Conservation (phyloP, 2,113 vertebrate genomes). For the Lanius ludovicianus region DNA sequence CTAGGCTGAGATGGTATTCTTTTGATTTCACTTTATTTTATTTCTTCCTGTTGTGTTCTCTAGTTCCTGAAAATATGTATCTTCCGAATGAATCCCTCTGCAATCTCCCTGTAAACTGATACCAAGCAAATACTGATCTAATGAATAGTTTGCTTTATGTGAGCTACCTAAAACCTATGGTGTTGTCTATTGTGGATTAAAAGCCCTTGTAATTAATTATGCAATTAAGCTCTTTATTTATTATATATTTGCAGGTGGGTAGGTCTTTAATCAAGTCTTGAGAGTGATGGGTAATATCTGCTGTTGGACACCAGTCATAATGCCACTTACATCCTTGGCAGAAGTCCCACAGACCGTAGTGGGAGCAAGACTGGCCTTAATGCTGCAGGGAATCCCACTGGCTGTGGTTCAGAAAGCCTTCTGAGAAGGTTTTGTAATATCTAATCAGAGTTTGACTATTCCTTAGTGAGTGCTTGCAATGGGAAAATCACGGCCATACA, state of each 20-base stretch:
- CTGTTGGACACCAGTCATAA: slow-evolving; percentile 44
- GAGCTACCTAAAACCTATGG: slow-evolving; percentile 65
- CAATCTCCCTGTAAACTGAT: background rate
- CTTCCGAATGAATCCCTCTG: background rate
- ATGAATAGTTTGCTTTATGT: background rate
- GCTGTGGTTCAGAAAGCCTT: slow-evolving; percentile 60
- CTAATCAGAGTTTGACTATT: slow-evolving; percentile 37
- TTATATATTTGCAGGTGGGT: slow-evolving; percentile 50
- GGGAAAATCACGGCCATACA: background rate
- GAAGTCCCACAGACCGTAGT: slow-evolving; percentile 25
- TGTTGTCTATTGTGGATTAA: slow-evolving; percentile 40
- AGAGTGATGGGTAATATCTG: slow-evolving; percentile 45
- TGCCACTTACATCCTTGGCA: slow-evolving; percentile 56
- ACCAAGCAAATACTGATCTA: background rate
- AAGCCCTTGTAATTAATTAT: slow-evolving; percentile 49
- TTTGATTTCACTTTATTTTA: background rate
- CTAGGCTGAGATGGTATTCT: background rate
- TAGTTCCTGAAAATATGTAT: background rate
- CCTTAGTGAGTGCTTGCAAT: background rate
- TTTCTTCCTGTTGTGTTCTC: background rate
- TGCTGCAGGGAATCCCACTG: slow-evolving; percentile 55
- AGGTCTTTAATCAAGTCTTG: slow-evolving; percentile 55
- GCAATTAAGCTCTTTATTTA: slow-evolving; percentile 62
- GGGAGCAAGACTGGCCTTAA: slow-evolving; percentile 46
- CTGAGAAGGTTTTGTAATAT: slow-evolving; percentile 51